phyloP scores from a whole-genome alignment of 2,888 invertebrate species.

The Gasteruption jaculator region DNA sequence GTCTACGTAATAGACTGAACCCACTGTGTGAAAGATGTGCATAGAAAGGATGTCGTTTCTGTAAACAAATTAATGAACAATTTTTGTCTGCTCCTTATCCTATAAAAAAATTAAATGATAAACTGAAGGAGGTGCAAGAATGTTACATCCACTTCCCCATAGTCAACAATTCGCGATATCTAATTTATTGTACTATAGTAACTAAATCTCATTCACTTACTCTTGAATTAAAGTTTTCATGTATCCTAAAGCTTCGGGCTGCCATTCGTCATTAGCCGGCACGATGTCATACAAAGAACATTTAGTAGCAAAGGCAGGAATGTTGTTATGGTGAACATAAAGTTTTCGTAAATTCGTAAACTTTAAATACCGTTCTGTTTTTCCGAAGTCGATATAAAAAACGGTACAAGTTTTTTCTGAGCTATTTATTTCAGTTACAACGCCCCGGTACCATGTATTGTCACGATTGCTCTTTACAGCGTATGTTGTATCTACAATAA shows the following conservation, averaged over 20 bases:
- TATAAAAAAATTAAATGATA: too few relatives aligned
- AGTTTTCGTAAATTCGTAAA: constrained; percentile 44
- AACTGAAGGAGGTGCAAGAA: too few relatives aligned
- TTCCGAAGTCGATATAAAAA: constrained; percentile 65
- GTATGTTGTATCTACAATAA: constrained; percentile 59
- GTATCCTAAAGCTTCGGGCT: constrained; percentile 54
- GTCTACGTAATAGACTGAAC: constrained; percentile 47
- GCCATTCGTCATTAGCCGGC: constrained; percentile 56
- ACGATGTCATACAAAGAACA: constrained; percentile 60
- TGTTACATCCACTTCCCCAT: too few relatives aligned
- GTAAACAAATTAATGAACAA: too few relatives aligned
- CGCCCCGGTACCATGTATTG: constrained; percentile 66
- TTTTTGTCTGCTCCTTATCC: too few relatives aligned
- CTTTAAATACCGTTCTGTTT: constrained; percentile 54
- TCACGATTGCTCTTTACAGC: constrained; percentile 57
- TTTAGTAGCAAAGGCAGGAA: constrained; percentile 57
- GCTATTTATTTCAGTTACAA: constrained; percentile 48
- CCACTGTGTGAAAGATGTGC: constrained; percentile 30
- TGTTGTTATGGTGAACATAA: constrained; percentile 12
- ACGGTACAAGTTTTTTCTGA: constrained; percentile 53
- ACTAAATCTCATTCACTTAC: too few relatives aligned
- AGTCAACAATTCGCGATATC: too few relatives aligned
- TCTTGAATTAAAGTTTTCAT: constrained; percentile 18
- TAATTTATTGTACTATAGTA: too few relatives aligned
- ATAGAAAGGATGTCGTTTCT: constrained; percentile 26